Base-by-base conservation (phyloP, 2,797 vertebrate species). In the Sebastes itinus region DNA sequence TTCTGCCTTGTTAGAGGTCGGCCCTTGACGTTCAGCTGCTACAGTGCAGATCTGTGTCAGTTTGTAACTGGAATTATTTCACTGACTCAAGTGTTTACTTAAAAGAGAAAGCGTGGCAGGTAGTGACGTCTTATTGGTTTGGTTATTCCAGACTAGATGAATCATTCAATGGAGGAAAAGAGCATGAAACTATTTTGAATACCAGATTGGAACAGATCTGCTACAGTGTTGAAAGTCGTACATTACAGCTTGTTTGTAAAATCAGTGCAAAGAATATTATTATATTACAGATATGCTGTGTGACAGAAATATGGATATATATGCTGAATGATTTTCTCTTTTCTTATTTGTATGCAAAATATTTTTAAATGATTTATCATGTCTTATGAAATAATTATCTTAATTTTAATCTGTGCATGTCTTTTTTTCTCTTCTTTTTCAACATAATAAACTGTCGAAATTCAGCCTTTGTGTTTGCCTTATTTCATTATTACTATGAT, bases 211-310 rank as follows among this genome's bases (percentile, higher is more conserved):
- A 86, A 54, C 75, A 78, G 78, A 52, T 90, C 80, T 92, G 93
- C 91, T 94, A 90, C 94, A 96, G 95, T 97, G 92, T 97, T 97
- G 94, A 80, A 89, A 87, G 76, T 91, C 77, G 91, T 94, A 95
- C 95, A 94, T 94, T 93, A 95, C 65, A 83, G 84, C 79, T 80
- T 61, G 75, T 92, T 92, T 93, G 88, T 93, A 88, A 92, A 93
- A 89, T 92, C 80, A 84, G 75, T 71, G 83, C 78, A 87, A 81
- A 90, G 77, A 84, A 89, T 88, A 91, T 88, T 90, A 88, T 87
- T 87, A 84, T 92, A 92, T 90, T 87, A 70, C 72, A 85, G 86
- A 91, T 85, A 90, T 92, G 81, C 85, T 90, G 78, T 91, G 79
- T 86, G 30, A 91, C 23, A 78, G 75, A 89, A 84, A 79, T 71